Evolutionary conservation across 2,113 vertebrate species (phyloP).

Genomic region (Lepus americanus): DNA sequence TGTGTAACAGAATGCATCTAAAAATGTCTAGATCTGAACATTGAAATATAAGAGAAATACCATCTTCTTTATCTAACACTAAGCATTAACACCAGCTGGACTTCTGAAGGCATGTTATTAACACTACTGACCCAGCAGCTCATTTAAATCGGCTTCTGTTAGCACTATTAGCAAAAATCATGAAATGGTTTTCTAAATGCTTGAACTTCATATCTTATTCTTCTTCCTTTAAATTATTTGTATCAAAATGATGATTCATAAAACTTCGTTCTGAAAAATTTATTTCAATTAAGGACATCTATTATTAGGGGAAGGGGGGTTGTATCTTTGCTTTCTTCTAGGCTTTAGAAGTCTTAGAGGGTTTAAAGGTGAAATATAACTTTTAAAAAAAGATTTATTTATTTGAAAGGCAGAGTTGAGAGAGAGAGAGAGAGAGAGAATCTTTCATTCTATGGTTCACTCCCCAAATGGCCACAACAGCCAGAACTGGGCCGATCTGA

Average conservation of each 20-base stretch:
- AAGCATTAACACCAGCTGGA: not conserved
- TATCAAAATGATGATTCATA: slow-evolving; percentile 63
- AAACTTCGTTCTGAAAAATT: slow-evolving; percentile 2
- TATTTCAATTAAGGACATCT: slow-evolving; percentile 27
- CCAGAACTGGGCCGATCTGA: too few species aligned
- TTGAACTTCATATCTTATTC: slow-evolving; percentile 53
- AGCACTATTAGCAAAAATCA: slow-evolving; percentile 42
- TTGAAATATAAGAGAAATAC: not conserved
- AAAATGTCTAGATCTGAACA: slow-evolving; percentile 26
- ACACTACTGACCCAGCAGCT: not conserved
- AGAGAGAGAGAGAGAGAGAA: too few species aligned
- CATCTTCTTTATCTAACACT: not conserved
- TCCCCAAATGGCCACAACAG: too few species aligned
- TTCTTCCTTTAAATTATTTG: slow-evolving; percentile 60
- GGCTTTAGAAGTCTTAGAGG: slow-evolving; percentile 26
- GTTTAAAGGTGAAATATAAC: not conserved
- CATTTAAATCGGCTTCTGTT: slow-evolving; percentile 22
- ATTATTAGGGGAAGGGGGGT: not conserved
- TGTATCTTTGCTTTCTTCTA: slow-evolving; percentile 10
- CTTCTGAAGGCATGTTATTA: not conserved
- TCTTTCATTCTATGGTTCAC: too few species aligned
- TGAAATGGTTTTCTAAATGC: slow-evolving; percentile 55
- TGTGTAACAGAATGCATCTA: slow-evolving; percentile 3
- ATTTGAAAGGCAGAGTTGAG: too few species aligned
- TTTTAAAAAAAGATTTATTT: not conserved